Evolutionary conservation across 2,797 vertebrate genomes (phyloP).

Genomic region (Hafferia zeledoni): DNA sequence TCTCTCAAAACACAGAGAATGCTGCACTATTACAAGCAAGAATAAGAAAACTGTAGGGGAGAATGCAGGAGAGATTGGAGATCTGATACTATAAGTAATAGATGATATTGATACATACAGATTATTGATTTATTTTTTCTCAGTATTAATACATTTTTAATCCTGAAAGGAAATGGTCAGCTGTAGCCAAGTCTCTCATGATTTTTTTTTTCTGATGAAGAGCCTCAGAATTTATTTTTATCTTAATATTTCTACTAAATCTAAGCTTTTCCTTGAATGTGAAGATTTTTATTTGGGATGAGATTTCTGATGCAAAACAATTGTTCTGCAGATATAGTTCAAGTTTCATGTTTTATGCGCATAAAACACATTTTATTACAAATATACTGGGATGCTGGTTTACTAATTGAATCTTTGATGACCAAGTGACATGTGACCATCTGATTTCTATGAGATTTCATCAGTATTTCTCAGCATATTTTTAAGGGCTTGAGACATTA

Average conservation of each 20-base stretch:
- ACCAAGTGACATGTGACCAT: background rate
- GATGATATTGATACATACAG: background rate
- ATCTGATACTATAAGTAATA: accelerated
- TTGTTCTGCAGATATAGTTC: background rate
- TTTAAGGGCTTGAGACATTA: background rate
- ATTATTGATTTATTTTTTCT: background rate
- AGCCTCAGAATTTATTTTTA: background rate
- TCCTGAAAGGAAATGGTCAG: background rate
- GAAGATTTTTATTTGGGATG: background rate
- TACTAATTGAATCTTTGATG: background rate
- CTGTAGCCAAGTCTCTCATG: background rate
- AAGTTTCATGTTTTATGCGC: background rate
- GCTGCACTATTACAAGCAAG: background rate
- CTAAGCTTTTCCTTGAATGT: background rate
- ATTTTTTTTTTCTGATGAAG: background rate
- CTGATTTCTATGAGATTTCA: background rate
- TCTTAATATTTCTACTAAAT: background rate
- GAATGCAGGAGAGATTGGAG: background rate
- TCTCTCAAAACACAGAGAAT: background rate
- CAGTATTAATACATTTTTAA: background rate
- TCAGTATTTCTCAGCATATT: background rate
- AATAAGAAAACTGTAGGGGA: background rate
- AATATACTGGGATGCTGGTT: background rate
- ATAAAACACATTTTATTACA: background rate
- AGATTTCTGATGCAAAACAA: background rate